These are phyloP conservation scores for Protaetia brevitarsis DNA, from an alignment of 1,140 invertebrate species.

Conservation along the genomic window DNA sequence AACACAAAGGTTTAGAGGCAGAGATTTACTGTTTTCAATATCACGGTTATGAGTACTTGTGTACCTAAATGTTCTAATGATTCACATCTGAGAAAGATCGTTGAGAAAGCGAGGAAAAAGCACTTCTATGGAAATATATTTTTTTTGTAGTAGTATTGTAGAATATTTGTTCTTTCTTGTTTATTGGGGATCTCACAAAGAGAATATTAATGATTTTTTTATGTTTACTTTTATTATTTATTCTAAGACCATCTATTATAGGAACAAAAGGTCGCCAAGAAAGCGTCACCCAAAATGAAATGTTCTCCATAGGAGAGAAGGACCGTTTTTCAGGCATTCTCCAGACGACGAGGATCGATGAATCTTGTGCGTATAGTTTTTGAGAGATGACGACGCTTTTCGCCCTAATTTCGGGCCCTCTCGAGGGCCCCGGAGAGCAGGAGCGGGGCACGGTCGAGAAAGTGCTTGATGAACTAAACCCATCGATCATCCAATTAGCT, in stretches of 20 bases:
- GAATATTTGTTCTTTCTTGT: too few relatives aligned
- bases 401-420: conserved; percentile 26
- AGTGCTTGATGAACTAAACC: conserved; percentile 50
- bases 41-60: too few relatives aligned
- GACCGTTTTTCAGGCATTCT: conserved; percentile 12
- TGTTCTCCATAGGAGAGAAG: neutral
- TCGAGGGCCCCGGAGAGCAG: neutral
- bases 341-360: conserved; percentile 15
- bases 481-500: conserved; percentile 65
- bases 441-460: conserved; percentile 30
- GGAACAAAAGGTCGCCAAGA: neutral
- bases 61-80: too few relatives aligned
- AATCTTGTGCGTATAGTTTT: conserved; percentile 25
- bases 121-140: too few relatives aligned
- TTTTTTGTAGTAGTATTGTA: too few relatives aligned
- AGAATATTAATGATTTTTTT: too few relatives aligned
- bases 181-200: too few relatives aligned
- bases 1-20: too few relatives aligned
- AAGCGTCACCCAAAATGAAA: neutral
- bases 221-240: neutral
- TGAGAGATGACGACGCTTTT: conserved; percentile 26
- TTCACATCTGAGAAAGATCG: too few relatives aligned
- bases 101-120: too few relatives aligned
- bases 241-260: neutral
- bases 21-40: too few relatives aligned